These are phyloP conservation scores for Mustelus asterias DNA, from an alignment of 2,113 vertebrate genomes.

Conservation along the genomic window DNA sequence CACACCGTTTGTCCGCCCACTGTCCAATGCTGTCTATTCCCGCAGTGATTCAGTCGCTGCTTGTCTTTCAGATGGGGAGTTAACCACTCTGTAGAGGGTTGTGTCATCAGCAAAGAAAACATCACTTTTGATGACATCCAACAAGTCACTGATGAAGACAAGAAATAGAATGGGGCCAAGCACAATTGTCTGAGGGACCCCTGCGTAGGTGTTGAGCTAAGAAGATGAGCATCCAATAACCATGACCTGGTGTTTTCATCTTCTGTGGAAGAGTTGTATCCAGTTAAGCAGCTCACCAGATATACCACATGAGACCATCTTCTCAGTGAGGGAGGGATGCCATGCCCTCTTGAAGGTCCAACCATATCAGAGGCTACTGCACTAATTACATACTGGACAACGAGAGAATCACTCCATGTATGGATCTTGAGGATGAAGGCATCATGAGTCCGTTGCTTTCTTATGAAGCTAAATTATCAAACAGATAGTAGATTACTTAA, in stretches of 20 bases:
- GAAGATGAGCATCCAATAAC: slow-evolving; percentile 14
- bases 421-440: background rate
- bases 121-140: slow-evolving; percentile 35
- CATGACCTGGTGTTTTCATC: slow-evolving; percentile 5
- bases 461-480: background rate
- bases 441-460: background rate
- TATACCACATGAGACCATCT: slow-evolving; percentile 4
- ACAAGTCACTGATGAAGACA: slow-evolving; percentile 28
- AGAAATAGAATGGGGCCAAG: slow-evolving; percentile 7
- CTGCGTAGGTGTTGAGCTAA: slow-evolving; percentile 15
- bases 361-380: background rate
- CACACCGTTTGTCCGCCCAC: slow-evolving; percentile 25
- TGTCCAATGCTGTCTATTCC: slow-evolving; percentile 33
- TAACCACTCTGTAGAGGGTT: slow-evolving; percentile 26
- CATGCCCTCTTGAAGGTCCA: background rate
- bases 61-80: slow-evolving; percentile 33
- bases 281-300: background rate
- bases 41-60: slow-evolving; percentile 21
- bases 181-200: slow-evolving; percentile 29
- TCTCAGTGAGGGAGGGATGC: background rate
- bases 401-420: background rate
- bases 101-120: slow-evolving; percentile 19
- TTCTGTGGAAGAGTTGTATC: slow-evolving; percentile 24
- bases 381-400: background rate
- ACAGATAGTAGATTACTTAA: background rate